These are phyloP conservation scores for Brachypodius melanocephalos DNA, from an alignment of 2,113 vertebrate genomes.

Conservation along the genomic window DNA sequence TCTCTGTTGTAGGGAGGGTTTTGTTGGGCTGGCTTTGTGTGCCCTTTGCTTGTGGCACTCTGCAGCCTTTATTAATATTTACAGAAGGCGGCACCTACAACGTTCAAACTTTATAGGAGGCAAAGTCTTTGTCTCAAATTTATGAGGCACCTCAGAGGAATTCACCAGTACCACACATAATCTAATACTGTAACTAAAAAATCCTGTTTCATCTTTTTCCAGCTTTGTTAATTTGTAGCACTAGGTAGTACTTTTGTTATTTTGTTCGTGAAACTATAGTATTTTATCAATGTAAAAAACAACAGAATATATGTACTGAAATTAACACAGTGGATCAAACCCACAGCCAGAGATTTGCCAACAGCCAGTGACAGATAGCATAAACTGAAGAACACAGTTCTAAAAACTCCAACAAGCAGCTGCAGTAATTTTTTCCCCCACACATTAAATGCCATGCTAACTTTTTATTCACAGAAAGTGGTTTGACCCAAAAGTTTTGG, in stretches of 20 bases:
- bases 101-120: conserved; percentile 33
- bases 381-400: not conserved
- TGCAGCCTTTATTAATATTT: conserved; percentile 42
- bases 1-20: not conserved
- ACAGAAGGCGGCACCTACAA: conserved; percentile 30
- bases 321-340: not conserved
- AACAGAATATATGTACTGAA: not conserved
- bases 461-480: not conserved
- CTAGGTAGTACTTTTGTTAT: not conserved
- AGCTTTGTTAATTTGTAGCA: not conserved
- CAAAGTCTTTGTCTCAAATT: conserved; percentile 54
- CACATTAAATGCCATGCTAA: not conserved
- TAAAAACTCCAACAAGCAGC: not conserved
- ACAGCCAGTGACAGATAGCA: not conserved
- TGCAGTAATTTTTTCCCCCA: not conserved
- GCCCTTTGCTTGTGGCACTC: not conserved
- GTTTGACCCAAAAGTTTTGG: not conserved
- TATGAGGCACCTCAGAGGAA: conserved; percentile 17
- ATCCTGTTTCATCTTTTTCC: not conserved
- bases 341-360: not conserved
- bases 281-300: not conserved
- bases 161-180: not conserved
- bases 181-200: not conserved
- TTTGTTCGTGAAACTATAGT: not conserved
- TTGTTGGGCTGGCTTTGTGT: not conserved